Conservation (phyloP, 2,888 invertebrate genomes). For the Drosophila formosana region DNA sequence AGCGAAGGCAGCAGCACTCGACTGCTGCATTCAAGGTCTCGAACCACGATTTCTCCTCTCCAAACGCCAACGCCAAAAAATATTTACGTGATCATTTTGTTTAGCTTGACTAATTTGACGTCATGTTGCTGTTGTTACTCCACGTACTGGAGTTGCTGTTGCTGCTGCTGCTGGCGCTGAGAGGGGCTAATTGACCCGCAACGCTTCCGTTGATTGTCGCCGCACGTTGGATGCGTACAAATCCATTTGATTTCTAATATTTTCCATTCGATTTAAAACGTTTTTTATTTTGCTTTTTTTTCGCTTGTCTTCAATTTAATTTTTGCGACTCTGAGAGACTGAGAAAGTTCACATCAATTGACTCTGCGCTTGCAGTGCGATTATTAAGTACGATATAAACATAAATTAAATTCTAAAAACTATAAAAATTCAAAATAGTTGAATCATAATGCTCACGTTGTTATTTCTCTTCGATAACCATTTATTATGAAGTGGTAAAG, state of each 20-base stretch:
- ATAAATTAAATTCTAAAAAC: too few species aligned
- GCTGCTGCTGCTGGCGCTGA: slow-evolving; percentile 18
- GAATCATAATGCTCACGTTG: too few species aligned
- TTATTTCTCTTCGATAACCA: too few species aligned
- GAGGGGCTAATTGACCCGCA: slow-evolving; percentile 64
- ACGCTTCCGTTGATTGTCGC: slow-evolving; percentile 80
- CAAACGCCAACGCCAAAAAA: slow-evolving; percentile 55
- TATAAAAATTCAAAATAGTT: too few species aligned
- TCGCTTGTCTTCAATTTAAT: slow-evolving; percentile 23
- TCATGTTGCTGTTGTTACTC: slow-evolving; percentile 12
- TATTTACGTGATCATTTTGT: slow-evolving; percentile 70
- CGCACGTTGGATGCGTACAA: slow-evolving; percentile 61
- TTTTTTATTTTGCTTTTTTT: slow-evolving; percentile 16
- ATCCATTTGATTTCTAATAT: slow-evolving; percentile 57
- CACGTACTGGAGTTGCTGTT: not conserved
- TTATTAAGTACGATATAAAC: not conserved
- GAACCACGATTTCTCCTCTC: slow-evolving; percentile 80
- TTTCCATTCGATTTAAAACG: slow-evolving; percentile 59
- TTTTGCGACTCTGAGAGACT: slow-evolving; percentile 42
- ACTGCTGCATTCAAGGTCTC: slow-evolving; percentile 72
- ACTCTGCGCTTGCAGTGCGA: slow-evolving; percentile 6
- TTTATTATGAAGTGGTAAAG: too few species aligned
- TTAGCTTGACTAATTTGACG: slow-evolving; percentile 71
- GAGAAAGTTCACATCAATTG: slow-evolving; percentile 64
- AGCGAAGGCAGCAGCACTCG: slow-evolving; percentile 14